Conservation (phyloP, 2,113 vertebrate genomes). For the Albula glossodonta region DNA sequence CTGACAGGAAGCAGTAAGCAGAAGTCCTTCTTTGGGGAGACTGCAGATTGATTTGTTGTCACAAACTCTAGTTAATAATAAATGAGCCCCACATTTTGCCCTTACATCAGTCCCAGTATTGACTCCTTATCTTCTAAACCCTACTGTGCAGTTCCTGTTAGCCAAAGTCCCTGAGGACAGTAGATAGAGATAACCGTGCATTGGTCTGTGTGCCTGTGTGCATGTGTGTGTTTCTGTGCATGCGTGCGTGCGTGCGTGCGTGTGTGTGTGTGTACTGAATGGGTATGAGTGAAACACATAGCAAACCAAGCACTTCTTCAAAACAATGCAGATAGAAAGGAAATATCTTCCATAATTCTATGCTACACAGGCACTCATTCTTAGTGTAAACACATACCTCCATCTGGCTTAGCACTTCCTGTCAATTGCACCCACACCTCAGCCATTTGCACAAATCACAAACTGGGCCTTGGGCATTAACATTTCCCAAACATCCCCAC, state of each 20-base stretch:
- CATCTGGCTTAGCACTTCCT: background rate
- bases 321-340: background rate
- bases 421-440: background rate
- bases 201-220: background rate
- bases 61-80: constrained; percentile 21
- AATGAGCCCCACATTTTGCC: constrained; percentile 26
- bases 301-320: background rate
- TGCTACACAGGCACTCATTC: background rate
- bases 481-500: background rate
- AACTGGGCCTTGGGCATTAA: background rate
- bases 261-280: background rate
- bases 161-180: constrained; percentile 9
- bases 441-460: background rate
- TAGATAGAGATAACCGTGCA: background rate
- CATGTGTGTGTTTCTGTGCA: background rate
- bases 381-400: background rate
- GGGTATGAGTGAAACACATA: constrained; percentile 20
- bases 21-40: background rate
- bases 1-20: constrained; percentile 1
- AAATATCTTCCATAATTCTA: background rate
- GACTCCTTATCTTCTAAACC: constrained; percentile 19
- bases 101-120: constrained; percentile 7
- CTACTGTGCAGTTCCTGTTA: constrained; percentile 25
- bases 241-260: background rate
- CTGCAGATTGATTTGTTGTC: constrained; percentile 28